Evolutionary conservation across 2,888 invertebrate genomes (phyloP).

Genomic region (Drosophila tanythrix): DNA sequence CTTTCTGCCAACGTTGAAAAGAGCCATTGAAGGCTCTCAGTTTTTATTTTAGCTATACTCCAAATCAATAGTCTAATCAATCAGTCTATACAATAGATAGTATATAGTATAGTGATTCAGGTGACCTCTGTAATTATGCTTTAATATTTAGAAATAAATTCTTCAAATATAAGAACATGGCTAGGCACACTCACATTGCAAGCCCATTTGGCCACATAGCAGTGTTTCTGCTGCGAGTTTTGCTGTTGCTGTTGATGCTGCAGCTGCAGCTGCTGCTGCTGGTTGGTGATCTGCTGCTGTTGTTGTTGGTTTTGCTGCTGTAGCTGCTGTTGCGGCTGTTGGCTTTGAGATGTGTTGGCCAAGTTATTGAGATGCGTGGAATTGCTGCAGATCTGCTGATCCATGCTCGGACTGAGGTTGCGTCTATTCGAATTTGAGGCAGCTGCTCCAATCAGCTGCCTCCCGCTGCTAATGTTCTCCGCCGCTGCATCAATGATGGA

Average conservation of each 20-base stretch:
- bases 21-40: not conserved
- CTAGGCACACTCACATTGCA: constrained; percentile 85
- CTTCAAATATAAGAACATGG: not conserved
- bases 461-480: constrained; percentile 33
- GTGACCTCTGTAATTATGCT: not conserved
- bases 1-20: not conserved
- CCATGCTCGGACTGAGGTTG: constrained; percentile 75
- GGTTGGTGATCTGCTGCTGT: constrained; percentile 60
- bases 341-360: constrained; percentile 76
- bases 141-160: not conserved
- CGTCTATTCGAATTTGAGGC: constrained; percentile 75
- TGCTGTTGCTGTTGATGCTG: constrained; percentile 63
- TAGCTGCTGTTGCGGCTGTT: constrained; percentile 45
- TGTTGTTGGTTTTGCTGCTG: constrained; percentile 35
- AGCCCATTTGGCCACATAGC: constrained; percentile 86
- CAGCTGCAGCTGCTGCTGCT: constrained; percentile 27
- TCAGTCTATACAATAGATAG: not conserved
- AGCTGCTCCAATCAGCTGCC: constrained; percentile 75
- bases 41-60: not conserved
- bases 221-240: constrained; percentile 73
- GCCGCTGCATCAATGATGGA: constrained; percentile 9
- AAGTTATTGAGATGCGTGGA: constrained; percentile 81
- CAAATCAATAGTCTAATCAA: not conserved
- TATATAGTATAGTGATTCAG: not conserved
- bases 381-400: constrained; percentile 71